Evolutionary conservation across 1,140 invertebrate genomes (phyloP).

Genomic region (Eueides isabella): DNA sequence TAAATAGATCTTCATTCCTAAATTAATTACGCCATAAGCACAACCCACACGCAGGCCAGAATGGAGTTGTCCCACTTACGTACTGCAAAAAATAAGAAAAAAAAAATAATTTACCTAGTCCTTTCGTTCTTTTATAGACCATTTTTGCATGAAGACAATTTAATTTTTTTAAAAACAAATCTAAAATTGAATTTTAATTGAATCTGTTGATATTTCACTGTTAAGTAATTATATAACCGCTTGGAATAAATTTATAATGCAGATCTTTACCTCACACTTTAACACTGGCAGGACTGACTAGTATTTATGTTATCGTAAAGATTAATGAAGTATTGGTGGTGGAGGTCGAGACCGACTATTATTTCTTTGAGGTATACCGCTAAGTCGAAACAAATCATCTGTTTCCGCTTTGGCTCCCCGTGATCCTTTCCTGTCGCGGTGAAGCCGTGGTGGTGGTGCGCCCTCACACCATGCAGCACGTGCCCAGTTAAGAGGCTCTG

Average conservation of each 20-base stretch:
- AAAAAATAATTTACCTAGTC: constrained; percentile 9
- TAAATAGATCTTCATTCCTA: constrained; percentile 78
- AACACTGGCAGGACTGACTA: constrained; percentile 74
- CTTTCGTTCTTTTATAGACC: not conserved
- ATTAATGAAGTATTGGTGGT: constrained; percentile 66
- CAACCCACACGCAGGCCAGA: constrained; percentile 46
- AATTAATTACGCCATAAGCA: constrained; percentile 53
- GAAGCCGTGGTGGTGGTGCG: constrained; percentile 58
- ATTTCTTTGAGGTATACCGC: constrained; percentile 58
- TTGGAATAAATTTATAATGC: not conserved
- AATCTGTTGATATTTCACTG: not conserved
- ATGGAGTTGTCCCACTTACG: constrained; percentile 57
- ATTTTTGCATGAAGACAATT: not conserved
- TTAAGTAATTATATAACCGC: not conserved
- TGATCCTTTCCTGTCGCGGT: constrained; percentile 48
- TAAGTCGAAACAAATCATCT: constrained; percentile 49
- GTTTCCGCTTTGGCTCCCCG: constrained; percentile 43
- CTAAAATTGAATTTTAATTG: not conserved
- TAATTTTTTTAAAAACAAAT: not conserved
- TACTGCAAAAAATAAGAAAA: constrained; percentile 58
- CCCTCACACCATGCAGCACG: constrained; percentile 83
- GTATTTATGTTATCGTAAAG: constrained; percentile 54
- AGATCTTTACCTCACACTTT: constrained; percentile 60
- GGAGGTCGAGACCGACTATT: constrained; percentile 63
- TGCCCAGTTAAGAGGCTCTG: constrained; percentile 86